Conservation (phyloP, 1,140 invertebrate genomes). For the Coelopa frigida region DNA sequence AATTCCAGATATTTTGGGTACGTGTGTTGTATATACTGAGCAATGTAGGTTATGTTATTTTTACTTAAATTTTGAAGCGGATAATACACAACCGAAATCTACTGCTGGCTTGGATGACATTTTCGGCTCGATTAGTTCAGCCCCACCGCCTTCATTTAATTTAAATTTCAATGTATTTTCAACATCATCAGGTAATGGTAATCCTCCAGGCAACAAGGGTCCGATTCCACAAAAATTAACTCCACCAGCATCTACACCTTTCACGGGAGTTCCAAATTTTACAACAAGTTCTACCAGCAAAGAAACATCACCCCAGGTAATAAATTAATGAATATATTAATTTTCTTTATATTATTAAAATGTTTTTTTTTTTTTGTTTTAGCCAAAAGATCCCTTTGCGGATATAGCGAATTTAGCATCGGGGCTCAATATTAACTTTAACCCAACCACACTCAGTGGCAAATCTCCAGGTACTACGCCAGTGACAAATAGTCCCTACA, state of each 20-base stretch:
- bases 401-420: slow-evolving; percentile 49
- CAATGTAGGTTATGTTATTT: too few species aligned
- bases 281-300: slow-evolving; percentile 35
- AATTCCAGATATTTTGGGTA: slow-evolving; percentile 32
- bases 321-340: background rate
- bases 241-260: too few species aligned
- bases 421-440: slow-evolving; percentile 39
- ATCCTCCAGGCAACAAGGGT: too few species aligned
- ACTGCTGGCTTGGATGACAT: slow-evolving; percentile 38
- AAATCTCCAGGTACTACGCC: slow-evolving; percentile 27
- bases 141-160: slow-evolving; percentile 11
- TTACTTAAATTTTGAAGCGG: slow-evolving; percentile 11
- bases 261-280: slow-evolving; percentile 25
- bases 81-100: slow-evolving; percentile 25
- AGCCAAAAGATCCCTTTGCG: slow-evolving; percentile 49
- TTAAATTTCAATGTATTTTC: slow-evolving; percentile 17
- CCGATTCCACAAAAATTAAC: too few species aligned
- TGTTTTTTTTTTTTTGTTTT: slow-evolving; percentile 10
- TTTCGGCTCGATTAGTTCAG: slow-evolving; percentile 28
- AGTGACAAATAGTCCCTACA: slow-evolving; percentile 32
- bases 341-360: background rate
- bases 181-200: background rate
- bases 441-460: slow-evolving; percentile 27
- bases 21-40: slow-evolving; percentile 13
- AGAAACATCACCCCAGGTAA: slow-evolving; percentile 21